These are phyloP conservation scores for Palythoa grandis DNA, from an alignment of 92 coral and sea anemone species.

Conservation along the genomic window DNA sequence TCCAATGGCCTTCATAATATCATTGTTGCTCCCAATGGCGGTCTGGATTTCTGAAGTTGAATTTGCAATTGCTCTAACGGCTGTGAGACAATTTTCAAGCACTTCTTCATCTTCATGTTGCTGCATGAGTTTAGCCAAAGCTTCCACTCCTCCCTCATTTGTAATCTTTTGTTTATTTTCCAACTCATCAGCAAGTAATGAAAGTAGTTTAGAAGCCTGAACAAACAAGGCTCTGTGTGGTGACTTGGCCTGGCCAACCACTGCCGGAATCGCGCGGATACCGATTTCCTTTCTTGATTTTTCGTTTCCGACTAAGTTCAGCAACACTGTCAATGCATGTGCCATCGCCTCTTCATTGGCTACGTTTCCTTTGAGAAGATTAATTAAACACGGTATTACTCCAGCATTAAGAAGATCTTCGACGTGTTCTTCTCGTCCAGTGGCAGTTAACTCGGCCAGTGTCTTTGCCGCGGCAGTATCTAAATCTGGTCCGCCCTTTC, in stretches of 20 bases:
- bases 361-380: slow-evolving; percentile 63
- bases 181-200: slow-evolving; percentile 68
- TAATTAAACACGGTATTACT: slow-evolving; percentile 70
- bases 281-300: slow-evolving; percentile 67
- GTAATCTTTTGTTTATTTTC: slow-evolving; percentile 75
- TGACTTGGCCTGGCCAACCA: slow-evolving; percentile 67
- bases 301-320: slow-evolving; percentile 60
- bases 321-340: slow-evolving; percentile 68
- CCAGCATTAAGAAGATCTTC: slow-evolving; percentile 71
- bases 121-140: slow-evolving; percentile 69
- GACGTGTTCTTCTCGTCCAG: slow-evolving; percentile 58
- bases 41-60: slow-evolving; percentile 81
- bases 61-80: slow-evolving; percentile 70
- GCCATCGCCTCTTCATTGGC: slow-evolving; percentile 79
- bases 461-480: slow-evolving; percentile 81
- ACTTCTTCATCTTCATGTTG: slow-evolving; percentile 80
- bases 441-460: slow-evolving; percentile 76
- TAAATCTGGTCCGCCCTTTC: slow-evolving; percentile 48
- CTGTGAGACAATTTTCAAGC: slow-evolving; percentile 72
- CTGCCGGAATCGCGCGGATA: slow-evolving; percentile 62
- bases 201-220: slow-evolving; percentile 75
- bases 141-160: slow-evolving; percentile 83
- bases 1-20: slow-evolving; percentile 77
- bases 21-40: slow-evolving; percentile 74
- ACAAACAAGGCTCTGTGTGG: slow-evolving; percentile 72